Evolutionary conservation across 1,140 invertebrate species (phyloP).

Genomic region (Solenopsis invicta): DNA sequence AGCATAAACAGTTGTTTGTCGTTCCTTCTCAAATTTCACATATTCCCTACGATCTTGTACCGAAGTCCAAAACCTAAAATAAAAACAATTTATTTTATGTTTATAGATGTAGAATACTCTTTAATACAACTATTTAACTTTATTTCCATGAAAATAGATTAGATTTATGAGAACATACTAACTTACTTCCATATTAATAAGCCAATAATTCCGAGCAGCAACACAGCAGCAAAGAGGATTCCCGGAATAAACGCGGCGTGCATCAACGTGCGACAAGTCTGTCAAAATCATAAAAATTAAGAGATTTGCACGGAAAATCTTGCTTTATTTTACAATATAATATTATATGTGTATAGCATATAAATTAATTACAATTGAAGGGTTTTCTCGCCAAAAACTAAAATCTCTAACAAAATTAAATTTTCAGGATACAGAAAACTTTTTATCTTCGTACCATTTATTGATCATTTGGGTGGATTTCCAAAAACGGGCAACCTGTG

Average conservation of each 20-base stretch:
- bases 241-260: conserved; percentile 22
- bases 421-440: too few species aligned
- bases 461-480: too few species aligned
- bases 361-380: too few species aligned
- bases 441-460: too few species aligned
- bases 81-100: neutral
- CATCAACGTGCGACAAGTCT: conserved; percentile 49
- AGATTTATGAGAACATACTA: neutral
- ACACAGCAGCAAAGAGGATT: neutral
- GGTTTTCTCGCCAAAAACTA: too few species aligned
- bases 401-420: too few species aligned
- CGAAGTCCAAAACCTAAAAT: conserved; percentile 42
- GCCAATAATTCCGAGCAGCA: conserved; percentile 9
- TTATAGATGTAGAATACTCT: neutral
- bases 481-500: too few species aligned
- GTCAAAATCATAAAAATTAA: neutral
- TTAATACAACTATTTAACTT: neutral
- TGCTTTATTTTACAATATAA: neutral
- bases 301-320: neutral
- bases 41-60: conserved; percentile 74
- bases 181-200: conserved; percentile 70
- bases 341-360: neutral
- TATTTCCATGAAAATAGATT: neutral
- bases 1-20: conserved; percentile 71
- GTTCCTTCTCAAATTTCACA: conserved; percentile 75